A percentile compares a stretch with the other conserved stretches of the same genome.
phyloP scores from a whole-genome alignment of 2,797 vertebrate genomes.

The Natrix natrix region DNA sequence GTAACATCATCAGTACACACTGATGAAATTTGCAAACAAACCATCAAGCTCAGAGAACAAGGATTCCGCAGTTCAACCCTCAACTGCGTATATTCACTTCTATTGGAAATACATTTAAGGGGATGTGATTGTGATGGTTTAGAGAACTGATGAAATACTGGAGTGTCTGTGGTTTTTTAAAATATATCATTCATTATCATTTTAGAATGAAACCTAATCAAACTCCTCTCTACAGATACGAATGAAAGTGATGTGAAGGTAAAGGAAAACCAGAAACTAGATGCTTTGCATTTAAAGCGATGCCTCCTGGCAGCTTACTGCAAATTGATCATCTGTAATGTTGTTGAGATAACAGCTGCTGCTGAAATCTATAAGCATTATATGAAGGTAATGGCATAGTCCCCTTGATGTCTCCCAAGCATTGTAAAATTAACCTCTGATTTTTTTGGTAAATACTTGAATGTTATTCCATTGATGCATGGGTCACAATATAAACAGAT shows the following conservation, averaged over 20 bases:
- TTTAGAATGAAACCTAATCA: conserved; percentile 32
- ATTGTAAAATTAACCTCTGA: background rate
- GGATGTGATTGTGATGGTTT: conserved; percentile 1
- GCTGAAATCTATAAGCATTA: conserved; percentile 86
- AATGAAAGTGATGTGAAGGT: conserved; percentile 47
- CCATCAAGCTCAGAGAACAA: background rate
- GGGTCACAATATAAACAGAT: background rate
- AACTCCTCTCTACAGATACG: conserved; percentile 52
- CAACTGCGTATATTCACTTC: background rate
- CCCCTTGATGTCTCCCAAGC: background rate
- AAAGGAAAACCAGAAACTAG: conserved; percentile 70
- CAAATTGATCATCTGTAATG: conserved; percentile 83
- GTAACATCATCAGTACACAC: background rate
- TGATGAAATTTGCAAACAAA: background rate
- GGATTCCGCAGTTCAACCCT: background rate
- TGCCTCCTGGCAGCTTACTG: conserved; percentile 85
- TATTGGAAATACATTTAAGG: background rate
- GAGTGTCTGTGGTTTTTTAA: conserved; percentile 37
- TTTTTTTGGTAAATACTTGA: background rate
- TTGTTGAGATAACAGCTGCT: conserved; percentile 83
- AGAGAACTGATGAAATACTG: conserved; percentile 20
- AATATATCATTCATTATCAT: conserved; percentile 34
- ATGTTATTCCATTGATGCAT: background rate
- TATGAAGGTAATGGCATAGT: conserved; percentile 78
- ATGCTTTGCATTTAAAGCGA: conserved; percentile 79